Percentiles rank a stretch among this genome's conserved stretches.
Conservation (phyloP, 2,888 invertebrate genomes). For the Zygothrica quintamaculata region DNA sequence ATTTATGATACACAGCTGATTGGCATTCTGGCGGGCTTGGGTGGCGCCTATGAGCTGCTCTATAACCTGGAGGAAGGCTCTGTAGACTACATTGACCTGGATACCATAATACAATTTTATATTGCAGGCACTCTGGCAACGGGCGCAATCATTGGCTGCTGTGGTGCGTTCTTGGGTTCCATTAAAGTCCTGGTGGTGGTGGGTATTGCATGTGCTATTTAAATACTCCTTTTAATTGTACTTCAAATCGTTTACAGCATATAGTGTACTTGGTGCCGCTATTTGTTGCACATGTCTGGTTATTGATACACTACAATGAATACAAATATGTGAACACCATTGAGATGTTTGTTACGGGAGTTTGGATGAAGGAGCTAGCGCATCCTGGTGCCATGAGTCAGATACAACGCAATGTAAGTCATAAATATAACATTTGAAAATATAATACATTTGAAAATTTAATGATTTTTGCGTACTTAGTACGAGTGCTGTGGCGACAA, state of each 20-base stretch:
- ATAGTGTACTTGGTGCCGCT: conserved; percentile 60
- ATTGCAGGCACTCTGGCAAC: conserved; percentile 65
- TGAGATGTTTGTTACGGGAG: conserved; percentile 66
- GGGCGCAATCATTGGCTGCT: conserved; percentile 75
- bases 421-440: not conserved
- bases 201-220: conserved; percentile 16
- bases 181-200: conserved; percentile 75
- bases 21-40: conserved; percentile 70
- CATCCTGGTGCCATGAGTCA: conserved; percentile 68
- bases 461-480: conserved; percentile 37
- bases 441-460: too few species aligned
- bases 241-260: conserved; percentile 56
- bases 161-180: conserved; percentile 76
- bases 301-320: conserved; percentile 72
- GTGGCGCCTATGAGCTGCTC: conserved; percentile 68
- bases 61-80: conserved; percentile 69
- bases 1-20: conserved; percentile 57
- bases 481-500: conserved; percentile 78
- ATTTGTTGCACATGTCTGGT: conserved; percentile 71
- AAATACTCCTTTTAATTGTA: not conserved
- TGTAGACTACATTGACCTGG: conserved; percentile 53
- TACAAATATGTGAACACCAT: conserved; percentile 56
- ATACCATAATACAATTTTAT: conserved; percentile 68
- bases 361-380: conserved; percentile 72
- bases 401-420: conserved; percentile 67